phyloP scores from a whole-genome alignment of 2,113 vertebrate species.

The Podarcis raffonei region DNA sequence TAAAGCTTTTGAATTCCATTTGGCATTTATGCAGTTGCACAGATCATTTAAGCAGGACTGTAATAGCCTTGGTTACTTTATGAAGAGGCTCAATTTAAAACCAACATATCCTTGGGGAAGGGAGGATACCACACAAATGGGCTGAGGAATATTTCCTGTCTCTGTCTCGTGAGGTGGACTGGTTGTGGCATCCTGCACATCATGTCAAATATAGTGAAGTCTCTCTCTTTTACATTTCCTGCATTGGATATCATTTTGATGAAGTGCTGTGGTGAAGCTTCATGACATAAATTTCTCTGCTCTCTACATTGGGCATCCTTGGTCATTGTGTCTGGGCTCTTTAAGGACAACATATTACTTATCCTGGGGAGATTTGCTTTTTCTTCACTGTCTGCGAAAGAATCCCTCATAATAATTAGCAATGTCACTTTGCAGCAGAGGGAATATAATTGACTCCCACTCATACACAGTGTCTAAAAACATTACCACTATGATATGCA shows the following conservation, averaged over 20 bases:
- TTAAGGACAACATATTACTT: not conserved
- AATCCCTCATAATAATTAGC: not conserved
- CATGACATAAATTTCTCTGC: not conserved
- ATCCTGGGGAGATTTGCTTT: not conserved
- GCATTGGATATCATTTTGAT: not conserved
- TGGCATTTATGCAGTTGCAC: not conserved
- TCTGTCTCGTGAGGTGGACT: constrained; percentile 11
- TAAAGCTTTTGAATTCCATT: not conserved
- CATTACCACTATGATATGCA: not conserved
- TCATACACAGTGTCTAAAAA: not conserved
- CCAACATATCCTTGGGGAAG: not conserved
- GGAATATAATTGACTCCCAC: not conserved
- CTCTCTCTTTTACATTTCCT: not conserved
- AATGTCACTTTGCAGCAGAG: not conserved
- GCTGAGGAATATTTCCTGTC: not conserved
- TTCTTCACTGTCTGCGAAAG: not conserved
- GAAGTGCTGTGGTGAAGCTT: not conserved
- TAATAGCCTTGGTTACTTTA: not conserved
- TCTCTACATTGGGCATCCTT: not conserved
- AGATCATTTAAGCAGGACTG: not conserved
- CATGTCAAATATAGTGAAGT: not conserved
- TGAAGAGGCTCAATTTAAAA: not conserved
- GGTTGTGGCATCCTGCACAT: not conserved
- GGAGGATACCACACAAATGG: not conserved
- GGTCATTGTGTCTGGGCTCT: accelerated